Evolutionary conservation across 1,140 invertebrate genomes (phyloP).

Genomic region (Lasioglossum baleicum): DNA sequence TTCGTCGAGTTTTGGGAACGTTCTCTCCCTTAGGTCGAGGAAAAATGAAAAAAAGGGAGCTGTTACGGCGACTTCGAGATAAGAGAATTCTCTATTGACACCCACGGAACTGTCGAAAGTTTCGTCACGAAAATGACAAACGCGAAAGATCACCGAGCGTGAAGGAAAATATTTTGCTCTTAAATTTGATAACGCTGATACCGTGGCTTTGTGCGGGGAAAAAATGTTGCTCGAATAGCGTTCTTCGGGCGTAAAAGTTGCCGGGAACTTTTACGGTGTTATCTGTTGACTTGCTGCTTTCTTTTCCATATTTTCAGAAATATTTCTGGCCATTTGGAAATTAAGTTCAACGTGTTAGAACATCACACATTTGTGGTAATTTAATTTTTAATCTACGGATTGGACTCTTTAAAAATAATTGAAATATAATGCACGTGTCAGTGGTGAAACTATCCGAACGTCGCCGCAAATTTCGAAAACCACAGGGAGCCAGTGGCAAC

Average conservation of each 20-base stretch:
- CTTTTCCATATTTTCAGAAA: too few species aligned
- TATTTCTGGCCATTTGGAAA: too few species aligned
- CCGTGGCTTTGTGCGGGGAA: neutral
- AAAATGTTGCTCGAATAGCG: conserved; percentile 3
- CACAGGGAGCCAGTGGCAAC: neutral
- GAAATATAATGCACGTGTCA: neutral
- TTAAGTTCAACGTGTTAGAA: too few species aligned
- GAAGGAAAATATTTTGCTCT: conserved; percentile 20
- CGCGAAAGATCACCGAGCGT: neutral
- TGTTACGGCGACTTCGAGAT: neutral
- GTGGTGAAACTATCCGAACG: neutral
- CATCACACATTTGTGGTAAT: too few species aligned
- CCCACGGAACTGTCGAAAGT: conserved; percentile 4
- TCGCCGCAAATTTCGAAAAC: neutral
- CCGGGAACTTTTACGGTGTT: too few species aligned
- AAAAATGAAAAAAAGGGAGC: neutral
- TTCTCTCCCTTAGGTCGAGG: neutral
- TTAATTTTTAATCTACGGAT: neutral
- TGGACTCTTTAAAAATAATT: neutral
- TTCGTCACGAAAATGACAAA: neutral
- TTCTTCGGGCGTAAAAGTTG: too few species aligned
- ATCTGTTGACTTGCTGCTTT: too few species aligned
- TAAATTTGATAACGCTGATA: conserved; percentile 17
- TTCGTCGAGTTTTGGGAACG: conserved; percentile 10
- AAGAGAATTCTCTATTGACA: neutral